Percentiles rank a stretch among this genome's conserved stretches.
phyloP scores from a whole-genome alignment of 2,113 vertebrate genomes.

The Tachysurus vachellii region DNA sequence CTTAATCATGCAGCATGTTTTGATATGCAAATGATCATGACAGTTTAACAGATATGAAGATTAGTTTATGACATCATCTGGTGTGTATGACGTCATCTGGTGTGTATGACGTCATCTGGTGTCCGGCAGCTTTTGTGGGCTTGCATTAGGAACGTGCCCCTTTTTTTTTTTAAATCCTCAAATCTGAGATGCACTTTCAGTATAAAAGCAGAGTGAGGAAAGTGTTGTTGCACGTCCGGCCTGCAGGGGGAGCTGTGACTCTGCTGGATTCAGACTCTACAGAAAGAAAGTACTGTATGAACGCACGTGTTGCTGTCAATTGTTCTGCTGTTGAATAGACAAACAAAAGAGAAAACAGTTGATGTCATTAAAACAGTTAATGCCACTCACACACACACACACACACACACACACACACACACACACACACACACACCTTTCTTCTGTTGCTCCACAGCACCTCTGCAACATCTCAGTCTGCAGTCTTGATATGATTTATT shows the following conservation, averaged over 20 bases:
- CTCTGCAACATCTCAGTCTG: not conserved
- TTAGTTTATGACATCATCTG: not conserved
- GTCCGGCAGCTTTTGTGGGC: not conserved
- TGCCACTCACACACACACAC: constrained; percentile 22
- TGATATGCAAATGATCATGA: not conserved
- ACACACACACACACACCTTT: not conserved
- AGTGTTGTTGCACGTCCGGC: not conserved
- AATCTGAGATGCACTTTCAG: not conserved
- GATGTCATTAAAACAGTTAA: not conserved
- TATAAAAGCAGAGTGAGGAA: not conserved
- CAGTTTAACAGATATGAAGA: not conserved
- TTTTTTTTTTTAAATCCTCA: not conserved
- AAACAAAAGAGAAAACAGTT: not conserved
- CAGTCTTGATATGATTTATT: not conserved
- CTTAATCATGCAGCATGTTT: not conserved
- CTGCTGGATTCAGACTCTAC: constrained; percentile 4
- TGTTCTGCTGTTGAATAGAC: not conserved
- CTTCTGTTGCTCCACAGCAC: not conserved
- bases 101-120: no score
- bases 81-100: no score
- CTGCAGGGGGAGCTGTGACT: constrained; percentile 60
- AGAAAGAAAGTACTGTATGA: not conserved
- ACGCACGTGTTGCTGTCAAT: no score
- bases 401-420: constrained; percentile 9
- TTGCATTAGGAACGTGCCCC: not conserved